phyloP scores from a whole-genome alignment of 2,888 invertebrate genomes.

The Carabus problematicus region DNA sequence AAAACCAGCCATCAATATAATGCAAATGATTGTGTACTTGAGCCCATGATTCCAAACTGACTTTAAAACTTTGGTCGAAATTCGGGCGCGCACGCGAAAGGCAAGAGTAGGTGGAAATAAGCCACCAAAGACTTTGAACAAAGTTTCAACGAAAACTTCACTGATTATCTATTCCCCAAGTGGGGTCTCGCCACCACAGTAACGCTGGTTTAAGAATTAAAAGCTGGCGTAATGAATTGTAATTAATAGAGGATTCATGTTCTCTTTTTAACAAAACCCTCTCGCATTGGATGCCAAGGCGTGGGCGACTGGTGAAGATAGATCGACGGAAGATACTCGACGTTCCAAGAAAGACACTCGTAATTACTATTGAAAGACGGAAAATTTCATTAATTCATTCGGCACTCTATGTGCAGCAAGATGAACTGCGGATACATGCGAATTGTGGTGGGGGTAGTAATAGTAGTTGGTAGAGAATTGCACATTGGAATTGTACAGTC shows the following conservation, averaged over 20 bases:
- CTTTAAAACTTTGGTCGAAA: constrained; percentile 14
- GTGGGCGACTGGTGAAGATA: too few relatives aligned
- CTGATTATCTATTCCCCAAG: constrained; percentile 25
- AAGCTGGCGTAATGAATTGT: constrained; percentile 33
- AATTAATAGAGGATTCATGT: constrained; percentile 31
- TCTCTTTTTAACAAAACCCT: background rate
- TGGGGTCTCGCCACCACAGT: background rate
- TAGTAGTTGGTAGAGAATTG: too few relatives aligned
- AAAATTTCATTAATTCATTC: too few relatives aligned
- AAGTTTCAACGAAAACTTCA: constrained; percentile 26
- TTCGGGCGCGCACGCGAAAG: too few relatives aligned
- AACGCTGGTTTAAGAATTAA: constrained; percentile 28
- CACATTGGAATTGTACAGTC: too few relatives aligned
- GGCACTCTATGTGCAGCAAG: too few relatives aligned
- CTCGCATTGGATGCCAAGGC: background rate
- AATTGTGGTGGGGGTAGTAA: too few relatives aligned
- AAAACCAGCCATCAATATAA: constrained; percentile 7
- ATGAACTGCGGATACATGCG: too few relatives aligned
- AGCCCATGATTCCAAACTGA: constrained; percentile 1
- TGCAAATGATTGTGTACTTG: constrained; percentile 20
- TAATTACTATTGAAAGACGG: too few relatives aligned
- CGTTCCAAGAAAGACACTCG: too few relatives aligned
- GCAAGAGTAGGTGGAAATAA: too few relatives aligned
- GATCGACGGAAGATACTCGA: too few relatives aligned
- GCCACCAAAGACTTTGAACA: background rate